phyloP scores from a whole-genome alignment of 2,888 invertebrate genomes.

The Thera britannica region DNA sequence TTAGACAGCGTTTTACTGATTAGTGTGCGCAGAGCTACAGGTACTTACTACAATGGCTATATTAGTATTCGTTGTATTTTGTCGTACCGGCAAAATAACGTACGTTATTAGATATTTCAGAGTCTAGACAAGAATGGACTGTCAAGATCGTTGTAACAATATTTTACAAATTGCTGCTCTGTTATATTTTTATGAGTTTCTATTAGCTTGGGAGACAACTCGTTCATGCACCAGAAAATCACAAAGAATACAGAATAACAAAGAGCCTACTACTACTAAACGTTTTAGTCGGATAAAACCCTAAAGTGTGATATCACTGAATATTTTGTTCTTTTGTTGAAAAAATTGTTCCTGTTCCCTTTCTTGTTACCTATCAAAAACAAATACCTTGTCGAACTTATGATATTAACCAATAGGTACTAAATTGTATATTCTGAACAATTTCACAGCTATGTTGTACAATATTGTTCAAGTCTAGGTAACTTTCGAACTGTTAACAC shows the following conservation, averaged over 20 bases:
- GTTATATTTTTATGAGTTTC: constrained; percentile 13
- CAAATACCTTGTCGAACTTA: not conserved
- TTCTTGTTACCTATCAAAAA: too few species aligned
- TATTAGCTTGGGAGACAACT: not conserved
- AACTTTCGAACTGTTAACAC: not conserved
- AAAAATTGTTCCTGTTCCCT: too few species aligned
- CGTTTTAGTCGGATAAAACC: too few species aligned
- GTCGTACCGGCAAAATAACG: constrained; percentile 31
- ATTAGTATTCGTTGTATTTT: not conserved
- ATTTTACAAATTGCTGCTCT: constrained; percentile 21
- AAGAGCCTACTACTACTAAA: too few species aligned
- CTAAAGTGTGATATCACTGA: too few species aligned
- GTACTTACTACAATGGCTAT: too few species aligned
- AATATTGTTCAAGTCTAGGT: not conserved
- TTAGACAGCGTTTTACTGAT: too few species aligned
- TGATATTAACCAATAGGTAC: not conserved
- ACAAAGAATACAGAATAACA: too few species aligned
- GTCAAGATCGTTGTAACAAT: constrained; percentile 24
- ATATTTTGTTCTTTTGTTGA: too few species aligned
- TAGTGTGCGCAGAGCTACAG: too few species aligned
- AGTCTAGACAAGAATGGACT: constrained; percentile 36
- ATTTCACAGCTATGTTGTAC: not conserved
- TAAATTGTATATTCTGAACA: not conserved
- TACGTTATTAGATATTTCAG: constrained; percentile 35
- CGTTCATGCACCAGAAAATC: not conserved